phyloP scores from a whole-genome alignment of 2,113 vertebrate species.

The Callocephalon fimbriatum region DNA sequence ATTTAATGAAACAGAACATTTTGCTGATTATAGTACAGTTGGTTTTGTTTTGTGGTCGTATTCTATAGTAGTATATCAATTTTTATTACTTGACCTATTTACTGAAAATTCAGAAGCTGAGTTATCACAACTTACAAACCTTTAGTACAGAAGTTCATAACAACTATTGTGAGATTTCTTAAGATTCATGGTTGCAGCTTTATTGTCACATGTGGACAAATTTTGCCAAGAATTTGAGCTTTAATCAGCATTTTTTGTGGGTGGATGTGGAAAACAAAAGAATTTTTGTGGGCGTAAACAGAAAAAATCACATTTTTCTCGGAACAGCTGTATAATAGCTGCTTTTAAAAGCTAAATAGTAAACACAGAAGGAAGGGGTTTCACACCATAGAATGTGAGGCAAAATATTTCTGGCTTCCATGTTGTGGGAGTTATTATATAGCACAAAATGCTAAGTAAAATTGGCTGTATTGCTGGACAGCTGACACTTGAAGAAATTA shows the following conservation, averaged over 20 bases:
- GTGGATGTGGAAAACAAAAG: slow-evolving; percentile 43
- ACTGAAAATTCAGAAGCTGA: background rate
- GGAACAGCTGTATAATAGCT: slow-evolving; percentile 53
- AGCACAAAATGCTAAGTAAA: slow-evolving; percentile 23
- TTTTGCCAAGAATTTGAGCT: slow-evolving; percentile 41
- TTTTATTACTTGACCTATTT: background rate
- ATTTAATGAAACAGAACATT: background rate
- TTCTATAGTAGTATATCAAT: background rate
- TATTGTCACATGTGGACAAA: background rate
- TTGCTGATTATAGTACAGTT: background rate
- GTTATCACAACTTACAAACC: background rate
- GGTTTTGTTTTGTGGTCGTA: background rate
- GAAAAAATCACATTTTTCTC: slow-evolving; percentile 51
- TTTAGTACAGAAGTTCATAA: background rate
- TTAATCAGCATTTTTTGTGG: slow-evolving; percentile 52
- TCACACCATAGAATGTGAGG: slow-evolving; percentile 3
- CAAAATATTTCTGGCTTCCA: slow-evolving; percentile 70
- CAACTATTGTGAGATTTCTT: background rate
- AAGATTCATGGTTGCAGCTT: background rate
- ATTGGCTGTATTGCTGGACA: background rate
- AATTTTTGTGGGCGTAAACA: slow-evolving; percentile 36
- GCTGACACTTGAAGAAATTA: slow-evolving; percentile 40
- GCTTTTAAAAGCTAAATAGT: slow-evolving; percentile 44
- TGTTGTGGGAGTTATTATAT: slow-evolving; percentile 62
- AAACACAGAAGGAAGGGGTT: slow-evolving; percentile 46